Base-by-base conservation (phyloP, 1,140 invertebrate genomes). In the Campoletis sonorensis region DNA sequence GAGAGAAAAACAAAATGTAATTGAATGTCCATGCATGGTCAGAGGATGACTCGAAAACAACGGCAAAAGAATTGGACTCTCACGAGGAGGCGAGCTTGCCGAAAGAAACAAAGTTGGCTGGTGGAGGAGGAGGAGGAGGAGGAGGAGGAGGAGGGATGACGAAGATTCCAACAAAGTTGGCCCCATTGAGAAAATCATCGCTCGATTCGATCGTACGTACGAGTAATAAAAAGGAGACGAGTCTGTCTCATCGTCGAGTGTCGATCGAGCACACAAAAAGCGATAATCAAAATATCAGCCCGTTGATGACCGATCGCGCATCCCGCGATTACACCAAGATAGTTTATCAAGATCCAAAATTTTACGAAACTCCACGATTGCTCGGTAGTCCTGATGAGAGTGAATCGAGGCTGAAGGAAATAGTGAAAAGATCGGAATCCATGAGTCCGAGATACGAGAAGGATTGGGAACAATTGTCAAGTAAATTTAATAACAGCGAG, bases 1-100 rank as follows among this genome's bases (percentile, higher is more conserved):
- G 15, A n/a, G 15, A 33, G 67, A 70, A 70, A 70, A 33, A 70
- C n/a, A 70, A 67, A 45, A 76, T 64, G 33, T 82, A 84, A 45
- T 84, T 75, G 3, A 18, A 49, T 67, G 23, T 78, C 26, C 40
- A 79, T 82, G 85, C 80, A 33, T n/a, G n/a, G n/a, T 45, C 82
- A 90, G 92, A 93, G 61, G 92, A 93, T 83, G 93, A 93, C 75
- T 92, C 91, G 5, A 92, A 92, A 82, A 91, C 91, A 33, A 91
- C 91, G 16, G 89, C 89, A 8, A 92, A 92, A 84, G 92, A 93
- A 15, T 81, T 92, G 58, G 92, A 93, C 61, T 92, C 92, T 23
- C 91, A 92, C 70, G 92, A 93, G 80, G 92, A 93, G 71, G 85
- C 86, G 8, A 90, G 86, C 7, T 68, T 90, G 13, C 88, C 89